Percentiles rank a stretch among this genome's conserved stretches.
These are phyloP conservation scores for Toxotes lorentzi DNA, from an alignment of 2,797 vertebrate species.

Conservation along the genomic window DNA sequence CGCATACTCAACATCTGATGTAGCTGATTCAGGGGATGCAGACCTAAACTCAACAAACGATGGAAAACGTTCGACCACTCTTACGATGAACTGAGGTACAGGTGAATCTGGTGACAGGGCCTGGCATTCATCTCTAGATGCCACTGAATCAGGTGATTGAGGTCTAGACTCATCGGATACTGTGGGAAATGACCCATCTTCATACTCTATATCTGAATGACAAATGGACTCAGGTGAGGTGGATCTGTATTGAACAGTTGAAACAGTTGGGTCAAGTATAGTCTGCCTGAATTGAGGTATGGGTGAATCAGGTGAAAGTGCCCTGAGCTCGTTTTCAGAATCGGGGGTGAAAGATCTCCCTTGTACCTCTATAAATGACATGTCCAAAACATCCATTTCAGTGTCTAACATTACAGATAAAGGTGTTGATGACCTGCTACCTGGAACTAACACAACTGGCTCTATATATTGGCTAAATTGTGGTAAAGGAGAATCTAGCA, in stretches of 20 bases:
- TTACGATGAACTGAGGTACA: slow-evolving; percentile 22
- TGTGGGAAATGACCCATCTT: slow-evolving; percentile 15
- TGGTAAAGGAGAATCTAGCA: slow-evolving; percentile 44
- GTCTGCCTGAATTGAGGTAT: slow-evolving; percentile 57
- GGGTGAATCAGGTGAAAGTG: slow-evolving; percentile 70
- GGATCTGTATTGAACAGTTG: slow-evolving; percentile 43
- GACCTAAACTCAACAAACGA: slow-evolving; percentile 62
- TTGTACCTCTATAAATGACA: slow-evolving; percentile 21
- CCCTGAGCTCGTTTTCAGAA: slow-evolving; percentile 56
- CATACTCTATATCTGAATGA: slow-evolving; percentile 58
- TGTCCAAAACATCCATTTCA: slow-evolving; percentile 40
- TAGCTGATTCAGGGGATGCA: slow-evolving; percentile 38
- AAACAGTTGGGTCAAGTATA: slow-evolving; percentile 21
- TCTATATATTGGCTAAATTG: slow-evolving; percentile 35
- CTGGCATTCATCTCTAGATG: slow-evolving; percentile 20
- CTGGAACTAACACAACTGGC: slow-evolving; percentile 8
- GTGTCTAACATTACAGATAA: slow-evolving; percentile 42
- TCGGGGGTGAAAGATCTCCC: slow-evolving; percentile 24
- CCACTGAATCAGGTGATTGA: slow-evolving; percentile 56
- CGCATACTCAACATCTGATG: slow-evolving; percentile 44
- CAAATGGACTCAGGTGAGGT: slow-evolving; percentile 62
- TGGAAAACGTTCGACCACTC: slow-evolving; percentile 46
- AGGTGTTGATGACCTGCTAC: slow-evolving; percentile 44
- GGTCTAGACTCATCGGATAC: slow-evolving; percentile 33
- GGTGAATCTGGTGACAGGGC: slow-evolving; percentile 57